Evolutionary conservation across 1,140 invertebrate genomes (phyloP), one percentile per base, ranked within the genome.

Genomic region (Drosophila simulans): DNA sequence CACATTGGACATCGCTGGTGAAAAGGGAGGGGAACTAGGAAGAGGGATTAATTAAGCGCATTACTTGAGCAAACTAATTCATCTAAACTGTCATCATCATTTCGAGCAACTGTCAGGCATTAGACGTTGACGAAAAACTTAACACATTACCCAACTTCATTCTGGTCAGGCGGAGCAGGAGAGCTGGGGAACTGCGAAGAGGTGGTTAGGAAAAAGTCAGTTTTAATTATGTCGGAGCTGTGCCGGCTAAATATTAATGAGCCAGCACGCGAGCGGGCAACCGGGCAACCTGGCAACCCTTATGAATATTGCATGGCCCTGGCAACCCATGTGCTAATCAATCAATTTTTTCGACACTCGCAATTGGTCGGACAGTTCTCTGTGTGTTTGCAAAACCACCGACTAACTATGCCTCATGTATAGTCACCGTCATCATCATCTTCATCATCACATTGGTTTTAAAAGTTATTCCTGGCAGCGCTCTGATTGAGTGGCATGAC

Each of bases 81-180:
- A 88, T 88, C 83, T 89, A 83, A 89, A 83, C 83, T 88, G 83
- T 88, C 84, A 88, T 88, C 84, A 88, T 88, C 84, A 89, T 84
- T 88, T 89, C 84, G 65, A 80, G 84, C 84, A 80, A 89, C 84
- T 89, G 83, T 86, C 83, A 89, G 77, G 35, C 76, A 84, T 89
- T 88, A 89, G 83, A 73, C 79, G 75, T 77, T 89, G 79, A 88
- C 80, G 83, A 86, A 86, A 86, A 86, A 84, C 80, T 88, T 88
- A 79, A 84, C 76, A 66, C 80, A 89, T 84, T 84, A 80, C 66
- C 84, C 84, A 79, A 79, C 75, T 76, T 54, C n/a, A 20, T 52
- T 34, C n/a, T 45, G 53, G 63, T 31, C 15, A 25, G 45, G 45
- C 25, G 35, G 20, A 10, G 43, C 8, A 22, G n/a, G 25, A 3